A percentile compares a stretch with the other conserved stretches of the same genome.
phyloP scores from a whole-genome alignment of 2,797 vertebrate genomes.

The Decapterus maruadsi region DNA sequence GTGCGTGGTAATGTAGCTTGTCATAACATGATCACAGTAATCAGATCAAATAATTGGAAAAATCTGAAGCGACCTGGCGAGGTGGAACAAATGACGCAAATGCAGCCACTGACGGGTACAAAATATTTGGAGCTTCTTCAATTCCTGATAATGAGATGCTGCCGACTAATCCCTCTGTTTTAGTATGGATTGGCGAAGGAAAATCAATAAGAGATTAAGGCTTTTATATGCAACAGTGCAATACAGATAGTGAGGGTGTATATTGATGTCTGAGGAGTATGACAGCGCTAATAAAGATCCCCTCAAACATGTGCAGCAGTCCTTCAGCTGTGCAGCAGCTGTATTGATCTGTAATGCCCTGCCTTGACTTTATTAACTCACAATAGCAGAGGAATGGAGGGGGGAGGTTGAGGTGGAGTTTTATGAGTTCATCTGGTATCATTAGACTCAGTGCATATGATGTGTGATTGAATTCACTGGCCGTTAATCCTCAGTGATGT shows the following conservation, averaged over 20 bases:
- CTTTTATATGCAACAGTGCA: background rate
- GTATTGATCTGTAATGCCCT: conserved; percentile 47
- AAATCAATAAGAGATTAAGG: conserved; percentile 24
- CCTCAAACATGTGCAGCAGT: conserved; percentile 4
- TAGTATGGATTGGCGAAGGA: background rate
- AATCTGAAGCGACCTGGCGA: conserved; percentile 17
- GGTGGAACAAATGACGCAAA: conserved; percentile 5
- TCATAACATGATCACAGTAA: conserved; percentile 35
- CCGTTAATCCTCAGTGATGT: conserved; percentile 27
- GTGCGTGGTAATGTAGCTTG: conserved; percentile 1
- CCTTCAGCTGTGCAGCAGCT: conserved; percentile 22
- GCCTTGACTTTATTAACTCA: conserved; percentile 29
- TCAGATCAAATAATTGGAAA: conserved; percentile 43
- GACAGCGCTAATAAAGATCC: conserved; percentile 23
- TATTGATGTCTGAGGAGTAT: background rate
- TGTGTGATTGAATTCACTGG: conserved; percentile 16
- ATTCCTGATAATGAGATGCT: conserved; percentile 23
- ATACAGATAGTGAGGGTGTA: background rate
- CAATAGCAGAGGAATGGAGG: background rate
- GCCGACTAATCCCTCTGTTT: background rate
- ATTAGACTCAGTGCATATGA: conserved; percentile 11
- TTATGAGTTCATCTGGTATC: conserved; percentile 8
- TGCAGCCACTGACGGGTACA: background rate
- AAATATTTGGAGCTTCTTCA: conserved; percentile 5
- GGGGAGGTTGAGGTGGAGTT: conserved; percentile 5